Evolutionary conservation across 2,113 vertebrate genomes (phyloP).

Genomic region (Vombatus ursinus): DNA sequence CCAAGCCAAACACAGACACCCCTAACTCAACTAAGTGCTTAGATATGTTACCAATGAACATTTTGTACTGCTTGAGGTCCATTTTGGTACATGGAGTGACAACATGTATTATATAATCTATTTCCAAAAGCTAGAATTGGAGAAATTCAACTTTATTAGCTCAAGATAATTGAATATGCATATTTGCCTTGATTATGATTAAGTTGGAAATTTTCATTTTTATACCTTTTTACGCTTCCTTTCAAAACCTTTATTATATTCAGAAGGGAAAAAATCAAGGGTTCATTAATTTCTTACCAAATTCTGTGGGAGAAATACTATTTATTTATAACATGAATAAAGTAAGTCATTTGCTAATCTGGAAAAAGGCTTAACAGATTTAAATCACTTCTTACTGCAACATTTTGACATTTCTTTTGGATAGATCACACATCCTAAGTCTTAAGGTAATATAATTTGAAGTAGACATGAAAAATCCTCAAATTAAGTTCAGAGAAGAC

Average conservation of each 20-base stretch:
- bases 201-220: not conserved
- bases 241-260: not conserved
- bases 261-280: not conserved
- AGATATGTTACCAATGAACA: not conserved
- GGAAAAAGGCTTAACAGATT: not conserved
- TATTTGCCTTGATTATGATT: not conserved
- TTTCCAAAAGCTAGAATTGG: not conserved
- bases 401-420: constrained; percentile 6
- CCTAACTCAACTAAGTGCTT: not conserved
- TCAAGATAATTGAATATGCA: not conserved
- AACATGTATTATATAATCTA: not conserved
- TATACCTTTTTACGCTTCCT: not conserved
- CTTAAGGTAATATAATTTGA: not conserved
- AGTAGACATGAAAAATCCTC: not conserved
- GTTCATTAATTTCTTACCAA: not conserved
- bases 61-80: not conserved
- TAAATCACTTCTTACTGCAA: not conserved
- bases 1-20: not conserved
- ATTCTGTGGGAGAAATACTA: not conserved
- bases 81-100: not conserved
- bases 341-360: not conserved
- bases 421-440: not conserved
- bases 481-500: not conserved
- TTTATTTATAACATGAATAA: not conserved
- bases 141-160: not conserved